Percentiles rank a stretch among this genome's conserved stretches.
Conservation (phyloP, 2,113 vertebrate species). For the Eublepharis macularius region DNA sequence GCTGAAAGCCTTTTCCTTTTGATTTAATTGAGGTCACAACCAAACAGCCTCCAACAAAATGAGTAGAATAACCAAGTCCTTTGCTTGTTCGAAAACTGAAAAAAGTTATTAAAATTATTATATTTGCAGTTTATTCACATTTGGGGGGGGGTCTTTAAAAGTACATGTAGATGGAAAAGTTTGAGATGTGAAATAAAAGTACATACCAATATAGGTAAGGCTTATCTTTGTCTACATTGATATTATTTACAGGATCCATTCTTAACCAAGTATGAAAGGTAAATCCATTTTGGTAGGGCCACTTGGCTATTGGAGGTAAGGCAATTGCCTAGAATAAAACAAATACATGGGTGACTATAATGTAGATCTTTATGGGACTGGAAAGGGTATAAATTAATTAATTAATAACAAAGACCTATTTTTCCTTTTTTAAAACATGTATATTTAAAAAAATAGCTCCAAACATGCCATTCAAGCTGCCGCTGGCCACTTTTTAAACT, state of each 20-base stretch:
- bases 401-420: neutral
- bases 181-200: neutral
- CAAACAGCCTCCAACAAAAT: conserved; percentile 97
- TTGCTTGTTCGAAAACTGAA: conserved; percentile 96
- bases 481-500: no score
- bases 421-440: neutral
- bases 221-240: conserved; percentile 98
- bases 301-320: conserved; percentile 96
- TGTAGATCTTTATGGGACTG: neutral
- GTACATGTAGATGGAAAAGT: neutral
- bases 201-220: conserved; percentile 98
- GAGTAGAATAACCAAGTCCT: conserved; percentile 97
- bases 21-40: conserved; percentile 96
- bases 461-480: no score
- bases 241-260: conserved; percentile 98
- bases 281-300: conserved; percentile 98
- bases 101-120: conserved; percentile 43
- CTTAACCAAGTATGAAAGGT: conserved; percentile 99
- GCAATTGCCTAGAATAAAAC: conserved; percentile 87
- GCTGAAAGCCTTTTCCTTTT: conserved; percentile 98
- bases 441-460: no score
- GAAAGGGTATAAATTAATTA: neutral
- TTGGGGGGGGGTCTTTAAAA: conserved; percentile 14
- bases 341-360: conserved; percentile 4
- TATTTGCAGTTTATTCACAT: neutral